Base-by-base conservation (phyloP, 2,797 vertebrate genomes). In the Aphelocoma californica region DNA sequence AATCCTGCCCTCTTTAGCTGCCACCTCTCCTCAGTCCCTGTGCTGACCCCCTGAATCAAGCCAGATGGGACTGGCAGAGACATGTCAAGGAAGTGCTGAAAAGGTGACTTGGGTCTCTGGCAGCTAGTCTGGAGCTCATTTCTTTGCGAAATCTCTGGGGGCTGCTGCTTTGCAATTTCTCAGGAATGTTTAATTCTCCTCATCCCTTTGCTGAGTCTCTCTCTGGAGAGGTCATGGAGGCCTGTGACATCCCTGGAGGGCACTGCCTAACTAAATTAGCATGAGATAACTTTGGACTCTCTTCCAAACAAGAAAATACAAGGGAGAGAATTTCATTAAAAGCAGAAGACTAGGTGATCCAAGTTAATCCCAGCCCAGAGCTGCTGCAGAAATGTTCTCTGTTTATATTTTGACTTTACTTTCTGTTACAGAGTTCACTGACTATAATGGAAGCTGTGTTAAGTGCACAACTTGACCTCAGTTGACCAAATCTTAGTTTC, bases 201-300 rank as follows among this genome's bases (percentile, higher is more conserved):
- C 98, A 98, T 98, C 98, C 97, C 97, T 98, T 96, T 89, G 96
- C 98, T 96, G 96, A 97, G 95, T 97, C 98, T 98, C 98, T 98
- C 97, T 98, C 97, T 95, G 95, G 98, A 98, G 97, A 98, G 99
- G 99, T 99, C 99, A 99, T 97, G 97, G 98, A 98, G 98, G 98
- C 97, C 97, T 98, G 98, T 97, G 98, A 99, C 98, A 98, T 98
- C 98, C 98, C 98, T 97, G 97, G 98, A 98, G 99, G 98, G 99
- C 99, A 99, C 98, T 99, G 98, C 98, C 99, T 99, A 99, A 99
- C 98, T 99, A 98, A 99, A 99, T 99, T 99, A 99, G 98, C 98
- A 99, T 98, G 98, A 99, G 99, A 99, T 99, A 99, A 99, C 98
- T 98, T 98, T 98, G 96, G 98, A 98, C 97, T 98, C 97, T 98